These are phyloP conservation scores for Syngnathus typhle DNA, from an alignment of 2,113 vertebrate species.

Conservation along the genomic window DNA sequence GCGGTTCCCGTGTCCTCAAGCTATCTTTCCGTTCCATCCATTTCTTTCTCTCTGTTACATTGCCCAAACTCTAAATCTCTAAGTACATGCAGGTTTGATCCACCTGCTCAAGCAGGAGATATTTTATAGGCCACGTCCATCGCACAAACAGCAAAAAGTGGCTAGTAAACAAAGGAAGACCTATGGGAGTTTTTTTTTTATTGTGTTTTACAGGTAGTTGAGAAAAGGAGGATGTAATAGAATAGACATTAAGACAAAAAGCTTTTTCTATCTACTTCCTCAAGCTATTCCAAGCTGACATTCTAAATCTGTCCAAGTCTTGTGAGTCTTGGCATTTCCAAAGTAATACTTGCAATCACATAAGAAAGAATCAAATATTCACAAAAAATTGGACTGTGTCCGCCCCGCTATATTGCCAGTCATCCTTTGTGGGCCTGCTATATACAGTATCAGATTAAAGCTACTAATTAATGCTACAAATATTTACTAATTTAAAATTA, in stretches of 20 bases:
- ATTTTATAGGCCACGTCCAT: constrained; percentile 48
- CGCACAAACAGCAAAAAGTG: constrained; percentile 50
- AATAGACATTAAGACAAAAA: constrained; percentile 44
- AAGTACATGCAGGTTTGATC: constrained; percentile 32
- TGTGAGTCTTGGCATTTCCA: constrained; percentile 19
- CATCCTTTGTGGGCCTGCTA: too few species aligned
- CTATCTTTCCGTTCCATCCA: constrained; percentile 7
- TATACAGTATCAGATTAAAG: too few species aligned
- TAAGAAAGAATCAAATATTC: constrained; percentile 52
- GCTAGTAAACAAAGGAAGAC: constrained; percentile 46
- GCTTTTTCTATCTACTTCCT: constrained; percentile 38
- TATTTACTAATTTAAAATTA: too few species aligned
- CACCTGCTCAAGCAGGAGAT: constrained; percentile 27
- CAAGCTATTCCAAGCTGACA: constrained; percentile 24
- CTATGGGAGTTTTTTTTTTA: constrained; percentile 17
- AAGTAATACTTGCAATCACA: constrained; percentile 45
- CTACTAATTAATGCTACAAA: too few species aligned
- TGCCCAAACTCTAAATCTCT: constrained; percentile 13
- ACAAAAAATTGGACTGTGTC: neutral
- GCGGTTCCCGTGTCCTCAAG: neutral
- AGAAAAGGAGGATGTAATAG: constrained; percentile 33
- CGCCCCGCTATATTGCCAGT: neutral
- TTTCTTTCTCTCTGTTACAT: constrained; percentile 3
- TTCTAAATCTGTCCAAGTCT: constrained; percentile 7
- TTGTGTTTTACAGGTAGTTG: constrained; percentile 33